Evolutionary conservation across 2,797 vertebrate species (phyloP), one percentile per base, ranked within the genome.

Genomic region (Pterois miles): DNA sequence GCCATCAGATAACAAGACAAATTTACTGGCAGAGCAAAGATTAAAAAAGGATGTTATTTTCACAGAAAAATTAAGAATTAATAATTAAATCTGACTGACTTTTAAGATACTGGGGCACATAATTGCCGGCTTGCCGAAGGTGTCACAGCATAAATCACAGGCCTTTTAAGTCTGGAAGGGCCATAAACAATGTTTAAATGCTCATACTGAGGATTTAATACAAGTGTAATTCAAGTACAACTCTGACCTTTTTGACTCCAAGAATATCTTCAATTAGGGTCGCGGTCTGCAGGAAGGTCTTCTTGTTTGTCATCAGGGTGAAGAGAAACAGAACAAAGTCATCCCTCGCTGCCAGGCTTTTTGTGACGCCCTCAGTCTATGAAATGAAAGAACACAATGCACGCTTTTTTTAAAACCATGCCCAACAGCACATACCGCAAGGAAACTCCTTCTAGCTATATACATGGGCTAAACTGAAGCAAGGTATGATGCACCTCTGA

Each of bases 231-330:
- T 16, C 11, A 65, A 52, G n/a, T 14, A 25, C 7, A 56, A 52
- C 57, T 20, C 93, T 78, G 80, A 99, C 98, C 97, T 99, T 99
- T 95, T 98, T 98, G 70, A 99, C 97, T 60, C 97, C 97, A 82
- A 99, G 93, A 86, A 99, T 99, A 89, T 99, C 98, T 93, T 99
- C 98, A 76, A 99, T 98, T 66, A 99, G 96, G 0, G 98, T 99
- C 43, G 98, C 97, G 23, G 98, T 99, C 93, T 99, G 98, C 10
- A 99, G 95, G 89, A 99, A 99, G 71, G 97, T 98, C 93, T 98
- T 99, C 92, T 99, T 99, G 93, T 99, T 99, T 57, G 98, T 99
- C 98, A 99, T 99, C 79, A 99, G 88, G 58, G 97, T 98, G 91
- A 99, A 99, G 68, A 99, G 95, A 90, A 98, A 99, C 81, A 98